A percentile compares a stretch with the other conserved stretches of the same genome.
Evolutionary conservation across 2,113 vertebrate species (phyloP).

Genomic region (Peromyscus maniculatus): DNA sequence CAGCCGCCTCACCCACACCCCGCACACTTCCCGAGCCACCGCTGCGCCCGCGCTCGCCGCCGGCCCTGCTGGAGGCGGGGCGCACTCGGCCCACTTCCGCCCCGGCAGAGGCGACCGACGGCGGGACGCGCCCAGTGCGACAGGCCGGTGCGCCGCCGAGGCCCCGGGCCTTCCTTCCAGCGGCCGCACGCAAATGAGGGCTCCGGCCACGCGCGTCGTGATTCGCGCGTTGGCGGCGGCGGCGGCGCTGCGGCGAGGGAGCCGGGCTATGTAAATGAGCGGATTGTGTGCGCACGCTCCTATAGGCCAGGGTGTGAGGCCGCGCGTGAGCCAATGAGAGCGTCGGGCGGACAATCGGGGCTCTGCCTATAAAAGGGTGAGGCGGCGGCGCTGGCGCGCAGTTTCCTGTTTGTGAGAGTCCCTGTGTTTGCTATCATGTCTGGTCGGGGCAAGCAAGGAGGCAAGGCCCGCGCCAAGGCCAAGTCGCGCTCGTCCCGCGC

Average conservation of each 20-base stretch:
- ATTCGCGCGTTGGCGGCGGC: background rate
- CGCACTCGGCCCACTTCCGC: background rate
- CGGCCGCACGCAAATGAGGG: conserved; percentile 69
- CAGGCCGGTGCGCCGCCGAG: rapidly evolving
- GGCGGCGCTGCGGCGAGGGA: background rate
- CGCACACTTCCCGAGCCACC: too few species aligned
- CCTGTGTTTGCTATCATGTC: conserved; percentile 84
- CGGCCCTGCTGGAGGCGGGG: background rate
- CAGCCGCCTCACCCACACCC: background rate
- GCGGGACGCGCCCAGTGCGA: background rate
- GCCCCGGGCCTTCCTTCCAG: conserved; percentile 45
- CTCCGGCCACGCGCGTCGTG: rapidly evolving
- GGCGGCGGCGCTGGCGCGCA: rapidly evolving
- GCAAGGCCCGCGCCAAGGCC: conserved; percentile 92
- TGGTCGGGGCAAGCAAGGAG: conserved; percentile 85
- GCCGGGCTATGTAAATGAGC: conserved; percentile 66
- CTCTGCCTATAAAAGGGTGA: conserved; percentile 68
- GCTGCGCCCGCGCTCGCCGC: too few species aligned
- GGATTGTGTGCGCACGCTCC: background rate
- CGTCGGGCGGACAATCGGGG: background rate
- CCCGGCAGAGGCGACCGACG: background rate
- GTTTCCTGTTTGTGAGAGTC: rapidly evolving
- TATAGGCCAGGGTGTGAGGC: background rate
- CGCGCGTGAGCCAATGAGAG: conserved; percentile 22
- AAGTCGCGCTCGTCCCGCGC: conserved; percentile 93